Conservation (phyloP, 2,113 vertebrate species). For the Sphyrna mokarran region DNA sequence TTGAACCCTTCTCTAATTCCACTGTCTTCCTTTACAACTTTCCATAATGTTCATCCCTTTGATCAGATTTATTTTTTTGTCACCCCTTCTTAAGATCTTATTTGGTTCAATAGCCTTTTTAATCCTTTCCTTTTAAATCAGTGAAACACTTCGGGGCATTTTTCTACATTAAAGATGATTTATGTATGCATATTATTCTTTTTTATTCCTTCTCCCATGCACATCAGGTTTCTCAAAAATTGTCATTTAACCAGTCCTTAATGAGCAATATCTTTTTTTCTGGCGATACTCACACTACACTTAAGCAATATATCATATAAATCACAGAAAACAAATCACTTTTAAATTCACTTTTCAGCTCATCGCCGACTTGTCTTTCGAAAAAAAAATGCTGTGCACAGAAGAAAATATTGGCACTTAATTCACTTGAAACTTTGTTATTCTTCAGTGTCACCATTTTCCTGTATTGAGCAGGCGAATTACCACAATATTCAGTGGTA, state of each 20-base stretch:
- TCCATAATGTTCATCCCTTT: too few relatives aligned
- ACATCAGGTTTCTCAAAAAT: too few relatives aligned
- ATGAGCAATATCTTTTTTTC: neutral
- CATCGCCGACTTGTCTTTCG: neutral
- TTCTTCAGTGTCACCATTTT: neutral
- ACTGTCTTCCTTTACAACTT: too few relatives aligned
- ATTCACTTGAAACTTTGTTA: neutral
- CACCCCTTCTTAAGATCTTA: too few relatives aligned
- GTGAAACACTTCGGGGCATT: too few relatives aligned
- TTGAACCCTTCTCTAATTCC: too few relatives aligned
- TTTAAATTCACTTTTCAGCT: neutral
- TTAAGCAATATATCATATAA: neutral
- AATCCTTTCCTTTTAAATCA: too few relatives aligned
- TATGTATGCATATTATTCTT: too few relatives aligned
- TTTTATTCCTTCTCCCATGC: too few relatives aligned
- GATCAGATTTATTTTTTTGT: too few relatives aligned
- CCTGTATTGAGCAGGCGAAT: neutral
- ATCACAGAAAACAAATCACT: neutral
- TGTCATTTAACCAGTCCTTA: neutral
- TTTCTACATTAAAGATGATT: too few relatives aligned
- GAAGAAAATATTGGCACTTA: neutral
- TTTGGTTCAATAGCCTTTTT: too few relatives aligned
- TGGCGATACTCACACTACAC: neutral
- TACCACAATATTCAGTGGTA: neutral
- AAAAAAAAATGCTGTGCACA: neutral